Evolutionary conservation across 2,113 vertebrate genomes (phyloP).

Genomic region (Aix galericulata): DNA sequence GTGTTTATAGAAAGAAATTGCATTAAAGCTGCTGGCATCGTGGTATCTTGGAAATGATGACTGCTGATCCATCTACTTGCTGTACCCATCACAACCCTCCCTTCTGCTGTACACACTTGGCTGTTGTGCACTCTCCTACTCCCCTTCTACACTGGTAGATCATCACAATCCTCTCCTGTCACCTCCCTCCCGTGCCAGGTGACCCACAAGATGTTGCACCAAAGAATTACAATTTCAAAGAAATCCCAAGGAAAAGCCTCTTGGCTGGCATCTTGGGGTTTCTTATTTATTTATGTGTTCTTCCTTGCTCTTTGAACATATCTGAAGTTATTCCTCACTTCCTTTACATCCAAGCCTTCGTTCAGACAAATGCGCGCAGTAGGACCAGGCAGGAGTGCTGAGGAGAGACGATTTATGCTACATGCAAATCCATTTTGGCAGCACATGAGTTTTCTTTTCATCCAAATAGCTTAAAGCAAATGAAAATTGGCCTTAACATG

Average conservation of each 20-base stretch:
- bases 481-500: neutral
- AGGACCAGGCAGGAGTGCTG: neutral
- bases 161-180: neutral
- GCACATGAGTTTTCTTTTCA: neutral
- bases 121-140: neutral
- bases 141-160: neutral
- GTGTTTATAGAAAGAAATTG: constrained; percentile 53
- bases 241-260: neutral
- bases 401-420: neutral
- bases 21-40: constrained; percentile 7
- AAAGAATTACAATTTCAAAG: neutral
- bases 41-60: constrained; percentile 37
- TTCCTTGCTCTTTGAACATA: constrained; percentile 4
- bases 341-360: neutral
- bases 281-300: constrained; percentile 11
- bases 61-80: constrained; percentile 4
- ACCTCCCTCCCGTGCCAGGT: neutral
- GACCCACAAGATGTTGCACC: neutral
- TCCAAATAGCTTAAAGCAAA: constrained; percentile 36
- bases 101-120: neutral
- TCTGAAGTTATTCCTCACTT: neutral
- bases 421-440: constrained; percentile 3
- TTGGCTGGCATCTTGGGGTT: neutral
- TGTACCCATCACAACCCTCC: neutral
- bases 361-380: neutral